Evolutionary conservation across 2,888 invertebrate genomes (phyloP).

Genomic region (Zonitis immaculata): DNA sequence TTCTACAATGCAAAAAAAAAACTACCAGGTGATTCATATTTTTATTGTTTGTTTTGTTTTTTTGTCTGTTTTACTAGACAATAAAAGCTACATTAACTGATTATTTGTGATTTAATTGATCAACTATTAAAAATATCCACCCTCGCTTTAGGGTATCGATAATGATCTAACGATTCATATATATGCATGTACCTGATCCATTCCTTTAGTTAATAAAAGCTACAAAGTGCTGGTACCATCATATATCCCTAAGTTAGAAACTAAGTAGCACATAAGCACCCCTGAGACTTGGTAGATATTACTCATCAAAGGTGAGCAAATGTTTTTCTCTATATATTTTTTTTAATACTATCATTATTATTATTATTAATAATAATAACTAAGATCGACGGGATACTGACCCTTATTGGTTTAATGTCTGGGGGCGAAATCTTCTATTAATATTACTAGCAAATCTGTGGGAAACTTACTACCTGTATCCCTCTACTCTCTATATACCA

Average conservation of each 20-base stretch:
- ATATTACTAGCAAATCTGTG: conserved; percentile 13
- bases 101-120: background rate
- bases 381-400: conserved; percentile 28
- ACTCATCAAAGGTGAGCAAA: conserved; percentile 31
- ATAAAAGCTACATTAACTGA: background rate
- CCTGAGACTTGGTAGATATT: conserved; percentile 17
- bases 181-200: conserved; percentile 5
- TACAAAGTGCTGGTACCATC: conserved; percentile 17
- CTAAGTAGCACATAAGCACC: conserved; percentile 17
- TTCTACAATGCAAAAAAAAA: conserved; percentile 17
- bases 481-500: too few species aligned
- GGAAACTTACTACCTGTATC: conserved; percentile 5
- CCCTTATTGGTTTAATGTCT: conserved; percentile 24
- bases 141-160: conserved; percentile 3
- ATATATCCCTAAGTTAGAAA: background rate
- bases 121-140: background rate
- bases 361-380: conserved; percentile 28
- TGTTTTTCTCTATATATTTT: conserved; percentile 20
- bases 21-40: conserved; percentile 13
- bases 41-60: conserved; percentile 2
- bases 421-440: conserved; percentile 17
- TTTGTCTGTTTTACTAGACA: too few species aligned
- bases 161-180: conserved; percentile 6
- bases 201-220: conserved; percentile 9
- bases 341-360: too few species aligned